A percentile compares a stretch with the other conserved stretches of the same genome.
Evolutionary conservation across 2,888 invertebrate genomes (phyloP).

Genomic region (Drosophila cognata): DNA sequence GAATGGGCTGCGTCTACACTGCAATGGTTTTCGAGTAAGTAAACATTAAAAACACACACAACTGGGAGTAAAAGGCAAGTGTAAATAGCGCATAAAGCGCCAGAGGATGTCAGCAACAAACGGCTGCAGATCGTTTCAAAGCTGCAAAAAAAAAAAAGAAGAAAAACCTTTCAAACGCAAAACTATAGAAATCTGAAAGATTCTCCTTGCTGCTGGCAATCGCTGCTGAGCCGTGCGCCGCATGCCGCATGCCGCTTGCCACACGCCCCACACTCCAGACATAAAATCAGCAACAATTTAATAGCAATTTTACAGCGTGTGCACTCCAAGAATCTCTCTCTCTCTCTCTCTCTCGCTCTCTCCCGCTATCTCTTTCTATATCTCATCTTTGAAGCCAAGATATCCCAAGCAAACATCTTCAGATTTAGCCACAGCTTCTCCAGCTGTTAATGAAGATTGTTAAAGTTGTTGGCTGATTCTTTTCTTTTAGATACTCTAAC

Average conservation of each 20-base stretch:
- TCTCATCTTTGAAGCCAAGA: background rate
- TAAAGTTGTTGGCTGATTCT: conserved; percentile 47
- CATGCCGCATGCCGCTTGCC: background rate
- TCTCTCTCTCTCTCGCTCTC: background rate
- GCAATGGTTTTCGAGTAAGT: background rate
- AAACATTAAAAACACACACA: conserved; percentile 37
- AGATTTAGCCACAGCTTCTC: conserved; percentile 11
- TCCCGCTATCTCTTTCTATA: background rate
- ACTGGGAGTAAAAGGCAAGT: conserved; percentile 49
- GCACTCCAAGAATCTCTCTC: conserved; percentile 33
- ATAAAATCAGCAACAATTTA: conserved; percentile 79
- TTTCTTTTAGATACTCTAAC: conserved; percentile 9
- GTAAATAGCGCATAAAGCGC: conserved; percentile 70
- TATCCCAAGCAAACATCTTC: background rate
- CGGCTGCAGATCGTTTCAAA: conserved; percentile 4
- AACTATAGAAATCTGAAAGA: conserved; percentile 19
- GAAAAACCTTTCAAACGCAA: conserved; percentile 7
- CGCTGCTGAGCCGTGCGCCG: background rate
- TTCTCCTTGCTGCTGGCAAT: conserved; percentile 19
- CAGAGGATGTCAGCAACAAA: conserved; percentile 59
- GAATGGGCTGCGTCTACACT: conserved; percentile 5
- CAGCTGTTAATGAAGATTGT: conserved; percentile 67
- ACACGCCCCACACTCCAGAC: conserved; percentile 22
- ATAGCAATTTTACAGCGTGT: conserved; percentile 75
- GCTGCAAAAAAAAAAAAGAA: background rate